Conservation (phyloP, 2,797 vertebrate genomes). For the Anolis apletophallus region DNA sequence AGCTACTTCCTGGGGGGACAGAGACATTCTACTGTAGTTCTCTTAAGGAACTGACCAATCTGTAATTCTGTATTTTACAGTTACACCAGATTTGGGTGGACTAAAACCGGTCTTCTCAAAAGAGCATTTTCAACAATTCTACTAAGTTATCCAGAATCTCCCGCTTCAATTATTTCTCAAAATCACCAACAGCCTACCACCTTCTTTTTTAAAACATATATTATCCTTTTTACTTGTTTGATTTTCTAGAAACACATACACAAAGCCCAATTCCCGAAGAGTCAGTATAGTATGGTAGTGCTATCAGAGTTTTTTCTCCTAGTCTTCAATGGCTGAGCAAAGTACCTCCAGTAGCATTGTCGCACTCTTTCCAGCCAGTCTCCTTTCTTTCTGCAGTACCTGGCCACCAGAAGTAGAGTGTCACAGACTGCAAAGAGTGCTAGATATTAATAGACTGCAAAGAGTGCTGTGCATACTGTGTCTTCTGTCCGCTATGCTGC, state of each 20-base stretch:
- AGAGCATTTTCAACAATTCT: background rate
- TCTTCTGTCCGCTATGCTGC: background rate
- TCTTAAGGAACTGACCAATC: background rate
- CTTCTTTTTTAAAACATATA: background rate
- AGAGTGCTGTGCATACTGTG: background rate
- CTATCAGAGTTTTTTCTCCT: background rate
- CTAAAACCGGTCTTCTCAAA: background rate
- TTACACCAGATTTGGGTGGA: background rate
- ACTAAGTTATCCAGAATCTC: background rate
- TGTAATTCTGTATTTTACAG: background rate
- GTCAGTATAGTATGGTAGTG: background rate
- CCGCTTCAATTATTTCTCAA: slow-evolving; percentile 11
- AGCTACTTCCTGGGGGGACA: background rate
- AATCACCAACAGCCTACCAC: background rate
- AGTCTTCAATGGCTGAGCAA: background rate
- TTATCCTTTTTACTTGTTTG: background rate
- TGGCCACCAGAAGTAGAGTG: background rate
- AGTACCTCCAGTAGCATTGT: background rate
- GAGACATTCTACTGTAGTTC: background rate
- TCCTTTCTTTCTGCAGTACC: background rate
- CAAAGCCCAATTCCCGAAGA: background rate
- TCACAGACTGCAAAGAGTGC: background rate
- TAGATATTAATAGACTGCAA: slow-evolving; percentile 6
- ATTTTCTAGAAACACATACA: background rate
- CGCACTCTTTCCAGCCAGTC: background rate